These are phyloP conservation scores for Onychomys leucogaster DNA, from an alignment of 2,797 vertebrate genomes.

Conservation along the genomic window DNA sequence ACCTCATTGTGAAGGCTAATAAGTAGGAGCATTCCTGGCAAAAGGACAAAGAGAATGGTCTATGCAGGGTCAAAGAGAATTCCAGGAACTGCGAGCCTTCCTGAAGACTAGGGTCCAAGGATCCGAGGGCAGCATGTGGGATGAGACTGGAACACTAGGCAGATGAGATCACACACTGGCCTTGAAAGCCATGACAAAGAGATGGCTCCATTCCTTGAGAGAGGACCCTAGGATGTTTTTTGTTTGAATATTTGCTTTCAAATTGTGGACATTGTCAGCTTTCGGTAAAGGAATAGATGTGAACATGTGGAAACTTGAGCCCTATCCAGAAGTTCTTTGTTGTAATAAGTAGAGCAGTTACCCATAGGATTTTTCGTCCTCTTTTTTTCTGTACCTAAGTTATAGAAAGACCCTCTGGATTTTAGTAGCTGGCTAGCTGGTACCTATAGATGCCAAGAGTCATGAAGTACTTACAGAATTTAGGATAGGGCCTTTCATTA, in stretches of 20 bases:
- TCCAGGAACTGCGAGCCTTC: not conserved
- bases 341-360: not conserved
- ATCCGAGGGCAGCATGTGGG: not conserved
- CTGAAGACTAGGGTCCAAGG: not conserved
- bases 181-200: not conserved
- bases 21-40: slow-evolving; percentile 46
- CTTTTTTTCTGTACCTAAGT: not conserved
- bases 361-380: not conserved
- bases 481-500: not conserved
- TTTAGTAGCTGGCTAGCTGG: not conserved
- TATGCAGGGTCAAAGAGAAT: not conserved
- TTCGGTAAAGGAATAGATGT: slow-evolving; percentile 33
- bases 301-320: not conserved
- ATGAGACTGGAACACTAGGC: not conserved
- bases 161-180: not conserved
- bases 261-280: not conserved
- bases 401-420: not conserved
- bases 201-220: not conserved
- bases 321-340: not conserved
- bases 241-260: slow-evolving; percentile 32
- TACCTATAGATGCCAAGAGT: not conserved
- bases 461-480: slow-evolving; percentile 8
- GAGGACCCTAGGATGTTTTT: not conserved
- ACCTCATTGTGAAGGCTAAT: not conserved
- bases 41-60: not conserved